These are phyloP conservation scores for Halictus ligatus DNA, from an alignment of 2,888 invertebrate species.

Conservation along the genomic window DNA sequence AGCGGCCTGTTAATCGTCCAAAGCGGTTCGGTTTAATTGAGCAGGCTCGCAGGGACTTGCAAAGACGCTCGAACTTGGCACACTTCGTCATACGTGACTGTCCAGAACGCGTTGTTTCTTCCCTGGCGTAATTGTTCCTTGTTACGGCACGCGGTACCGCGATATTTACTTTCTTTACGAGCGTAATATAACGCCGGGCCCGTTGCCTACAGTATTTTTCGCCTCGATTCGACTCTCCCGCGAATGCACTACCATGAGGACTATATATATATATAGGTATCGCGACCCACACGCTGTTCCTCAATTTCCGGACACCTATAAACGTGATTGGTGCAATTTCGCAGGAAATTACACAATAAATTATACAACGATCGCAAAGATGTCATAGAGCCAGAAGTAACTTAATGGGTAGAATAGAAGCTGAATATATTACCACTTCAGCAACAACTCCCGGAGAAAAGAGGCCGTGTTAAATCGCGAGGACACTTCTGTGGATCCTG, in stretches of 20 bases:
- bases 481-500: background rate
- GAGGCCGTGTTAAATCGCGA: background rate
- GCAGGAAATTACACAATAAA: background rate
- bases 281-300: too few relatives aligned
- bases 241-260: background rate
- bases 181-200: conserved; percentile 48
- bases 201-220: conserved; percentile 52
- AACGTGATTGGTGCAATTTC: background rate
- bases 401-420: background rate
- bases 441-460: background rate
- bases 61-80: conserved; percentile 52
- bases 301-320: background rate
- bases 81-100: conserved; percentile 43
- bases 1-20: conserved; percentile 11
- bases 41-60: background rate
- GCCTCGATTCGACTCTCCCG: conserved; percentile 44
- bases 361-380: background rate
- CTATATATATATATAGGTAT: too few relatives aligned
- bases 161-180: conserved; percentile 64
- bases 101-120: conserved; percentile 32
- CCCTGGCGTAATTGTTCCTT: conserved; percentile 54
- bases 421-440: background rate
- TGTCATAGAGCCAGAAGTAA: background rate
- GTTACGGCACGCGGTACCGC: conserved; percentile 55
- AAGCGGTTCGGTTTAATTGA: conserved; percentile 7